A percentile compares a stretch with the other conserved stretches of the same genome.
These are phyloP conservation scores for Lycaon pictus DNA, from an alignment of 2,113 vertebrate species.

Conservation along the genomic window DNA sequence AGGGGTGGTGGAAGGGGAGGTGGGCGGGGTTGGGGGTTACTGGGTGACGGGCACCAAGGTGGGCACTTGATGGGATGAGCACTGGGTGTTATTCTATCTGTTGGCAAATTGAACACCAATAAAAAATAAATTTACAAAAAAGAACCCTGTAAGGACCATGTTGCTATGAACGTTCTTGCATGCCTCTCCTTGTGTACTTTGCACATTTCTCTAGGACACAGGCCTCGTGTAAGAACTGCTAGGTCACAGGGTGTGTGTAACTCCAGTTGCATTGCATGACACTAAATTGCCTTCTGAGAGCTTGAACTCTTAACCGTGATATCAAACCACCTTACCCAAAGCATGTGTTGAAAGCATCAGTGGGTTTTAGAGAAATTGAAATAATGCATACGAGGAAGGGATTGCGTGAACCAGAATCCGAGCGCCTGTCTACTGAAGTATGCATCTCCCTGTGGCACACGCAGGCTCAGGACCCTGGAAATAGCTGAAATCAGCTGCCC, in stretches of 20 bases:
- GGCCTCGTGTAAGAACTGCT: too few species aligned
- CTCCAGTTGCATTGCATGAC: rapidly evolving
- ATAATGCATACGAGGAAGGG: neutral
- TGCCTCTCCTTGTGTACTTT: rapidly evolving
- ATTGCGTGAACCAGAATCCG: neutral
- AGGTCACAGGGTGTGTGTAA: neutral
- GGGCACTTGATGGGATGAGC: too few species aligned
- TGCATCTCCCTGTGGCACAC: neutral
- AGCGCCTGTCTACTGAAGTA: neutral
- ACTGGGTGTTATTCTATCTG: too few species aligned
- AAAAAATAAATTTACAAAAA: too few species aligned
- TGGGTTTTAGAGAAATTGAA: neutral
- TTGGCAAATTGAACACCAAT: too few species aligned
- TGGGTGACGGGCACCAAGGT: too few species aligned
- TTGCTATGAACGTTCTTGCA: rapidly evolving
- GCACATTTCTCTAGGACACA: neutral
- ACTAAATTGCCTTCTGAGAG: neutral
- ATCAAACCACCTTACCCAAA: neutral
- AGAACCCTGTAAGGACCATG: too few species aligned
- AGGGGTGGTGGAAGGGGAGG: too few species aligned
- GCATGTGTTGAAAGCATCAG: neutral
- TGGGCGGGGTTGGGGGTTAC: too few species aligned
- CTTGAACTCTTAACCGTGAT: neutral
- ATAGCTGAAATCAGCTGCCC: slow-evolving; percentile 49
- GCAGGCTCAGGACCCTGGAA: neutral